Evolutionary conservation across 2,797 vertebrate species (phyloP), one percentile per base, ranked within the genome.

Genomic region (Threskiornis aethiopicus): DNA sequence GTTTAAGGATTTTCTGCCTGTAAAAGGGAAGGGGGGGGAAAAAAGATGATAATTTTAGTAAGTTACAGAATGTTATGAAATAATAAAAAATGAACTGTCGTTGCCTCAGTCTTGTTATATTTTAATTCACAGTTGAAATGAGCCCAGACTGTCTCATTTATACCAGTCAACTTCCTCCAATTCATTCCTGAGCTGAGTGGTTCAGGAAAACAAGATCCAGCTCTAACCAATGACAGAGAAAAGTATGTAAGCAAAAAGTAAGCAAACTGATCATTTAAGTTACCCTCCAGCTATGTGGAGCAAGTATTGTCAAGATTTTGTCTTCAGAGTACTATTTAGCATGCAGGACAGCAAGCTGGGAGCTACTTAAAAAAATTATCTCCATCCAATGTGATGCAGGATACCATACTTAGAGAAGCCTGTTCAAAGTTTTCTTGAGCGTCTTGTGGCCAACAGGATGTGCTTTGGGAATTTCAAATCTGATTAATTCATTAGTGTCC

Each of bases 21-120:
- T 59, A 83, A 93, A 97, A 91, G 67, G 29, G 37, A 79, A 90
- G 13, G 7, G 15, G 15, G 7, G 6, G 2, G 1, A 4, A 9
- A 75, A 73, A 79, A 70, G 41, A 33, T 33, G 31, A 67, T 90
- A 90, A 92, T 94, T 96, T 95, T 94, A 93, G 84, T 79, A 93
- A 77, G 78, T 92, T 92, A 93, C 42, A 84, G 91, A 95, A 97
- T 75, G 75, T 79, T 96, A 84, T 65, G 72, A 90, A 95, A 90
- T 91, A 87, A 90, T 91, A 84, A 73, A 77, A 96, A 89, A 94
- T 76, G 62, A 97, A 77, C 89, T 91, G 71, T 84, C 82, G 6
- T 89, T 11, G 8, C 51, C 42, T 87, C 73, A 42, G 42, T 79
- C 92, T 87, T 79, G 55, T 87, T 89, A 79, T 88, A 93, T 94